These are phyloP conservation scores for Acheta domesticus DNA, from an alignment of 2,888 invertebrate species.

Conservation along the genomic window DNA sequence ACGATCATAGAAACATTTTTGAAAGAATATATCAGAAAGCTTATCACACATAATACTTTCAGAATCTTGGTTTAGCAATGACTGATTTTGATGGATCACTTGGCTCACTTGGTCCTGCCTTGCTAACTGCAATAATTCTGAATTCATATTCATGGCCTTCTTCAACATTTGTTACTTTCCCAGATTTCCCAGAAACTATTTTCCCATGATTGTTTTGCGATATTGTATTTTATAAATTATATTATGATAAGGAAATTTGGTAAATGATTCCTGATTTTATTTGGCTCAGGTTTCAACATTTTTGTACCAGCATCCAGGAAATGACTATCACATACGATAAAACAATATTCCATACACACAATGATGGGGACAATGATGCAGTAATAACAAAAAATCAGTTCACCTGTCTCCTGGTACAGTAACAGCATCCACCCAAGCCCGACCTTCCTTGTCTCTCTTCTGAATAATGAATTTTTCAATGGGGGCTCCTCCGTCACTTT, in stretches of 20 bases:
- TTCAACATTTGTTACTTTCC: slow-evolving; percentile 75
- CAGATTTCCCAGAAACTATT: slow-evolving; percentile 55
- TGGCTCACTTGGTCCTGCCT: slow-evolving; percentile 86
- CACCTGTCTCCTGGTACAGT: slow-evolving; percentile 67
- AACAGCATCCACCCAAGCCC: slow-evolving; percentile 79
- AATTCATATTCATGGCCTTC: slow-evolving; percentile 93
- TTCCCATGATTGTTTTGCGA: no score
- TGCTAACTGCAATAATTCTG: slow-evolving; percentile 84
- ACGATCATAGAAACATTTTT: no score
- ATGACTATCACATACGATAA: no score
- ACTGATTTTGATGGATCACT: slow-evolving; percentile 82
- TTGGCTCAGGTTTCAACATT: no score
- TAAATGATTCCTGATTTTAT: no score
- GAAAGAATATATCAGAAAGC: no score
- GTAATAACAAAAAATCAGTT: not conserved
- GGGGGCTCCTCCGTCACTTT: slow-evolving; percentile 91
- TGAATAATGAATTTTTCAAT: slow-evolving; percentile 93
- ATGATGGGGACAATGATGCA: no score
- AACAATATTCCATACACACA: no score
- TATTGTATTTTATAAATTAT: no score
- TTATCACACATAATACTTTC: slow-evolving; percentile 53
- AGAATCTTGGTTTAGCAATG: slow-evolving; percentile 78
- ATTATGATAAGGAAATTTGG: no score
- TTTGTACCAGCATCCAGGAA: no score
- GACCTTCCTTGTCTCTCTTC: slow-evolving; percentile 85